phyloP scores from a whole-genome alignment of 2,888 invertebrate genomes.

The Fissipunctia ypsillon region DNA sequence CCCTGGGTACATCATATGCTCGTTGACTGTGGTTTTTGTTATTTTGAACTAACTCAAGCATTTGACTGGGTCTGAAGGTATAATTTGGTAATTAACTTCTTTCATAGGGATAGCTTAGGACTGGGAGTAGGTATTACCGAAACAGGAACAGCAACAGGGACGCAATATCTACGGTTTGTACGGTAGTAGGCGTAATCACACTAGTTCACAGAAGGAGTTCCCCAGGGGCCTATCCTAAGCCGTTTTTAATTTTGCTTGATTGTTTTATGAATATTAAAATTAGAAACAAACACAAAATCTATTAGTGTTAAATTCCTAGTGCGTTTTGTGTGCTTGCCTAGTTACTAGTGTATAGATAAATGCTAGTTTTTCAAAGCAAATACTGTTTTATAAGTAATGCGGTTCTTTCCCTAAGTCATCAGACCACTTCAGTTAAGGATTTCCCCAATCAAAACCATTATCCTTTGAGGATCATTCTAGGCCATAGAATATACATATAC shows the following conservation, averaged over 20 bases:
- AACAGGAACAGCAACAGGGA: not conserved
- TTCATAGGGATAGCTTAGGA: too few relatives aligned
- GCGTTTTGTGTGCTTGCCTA: slow-evolving; percentile 4
- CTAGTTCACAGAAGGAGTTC: not conserved
- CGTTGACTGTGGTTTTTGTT: not conserved
- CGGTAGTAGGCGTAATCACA: not conserved
- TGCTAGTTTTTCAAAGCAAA: not conserved
- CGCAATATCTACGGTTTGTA: not conserved
- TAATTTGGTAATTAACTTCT: not conserved
- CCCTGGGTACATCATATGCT: slow-evolving; percentile 18
- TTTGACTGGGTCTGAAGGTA: slow-evolving; percentile 6
- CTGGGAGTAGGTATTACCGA: too few relatives aligned
- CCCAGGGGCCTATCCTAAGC: slow-evolving; percentile 14
- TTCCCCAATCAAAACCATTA: slow-evolving; percentile 13
- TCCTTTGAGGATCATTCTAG: not conserved
- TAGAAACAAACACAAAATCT: not conserved
- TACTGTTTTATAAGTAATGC: slow-evolving; percentile 1
- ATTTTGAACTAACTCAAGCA: not conserved
- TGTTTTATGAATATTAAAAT: too few relatives aligned
- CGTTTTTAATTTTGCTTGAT: not conserved
- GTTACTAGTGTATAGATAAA: not conserved
- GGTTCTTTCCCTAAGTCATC: not conserved
- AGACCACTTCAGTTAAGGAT: slow-evolving; percentile 1
- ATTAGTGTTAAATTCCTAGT: not conserved
- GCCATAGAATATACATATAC: slow-evolving; percentile 8